Evolutionary conservation across 2,797 vertebrate genomes (phyloP), one percentile per base, ranked within the genome.

Genomic region (Centroberyx gerrardi): DNA sequence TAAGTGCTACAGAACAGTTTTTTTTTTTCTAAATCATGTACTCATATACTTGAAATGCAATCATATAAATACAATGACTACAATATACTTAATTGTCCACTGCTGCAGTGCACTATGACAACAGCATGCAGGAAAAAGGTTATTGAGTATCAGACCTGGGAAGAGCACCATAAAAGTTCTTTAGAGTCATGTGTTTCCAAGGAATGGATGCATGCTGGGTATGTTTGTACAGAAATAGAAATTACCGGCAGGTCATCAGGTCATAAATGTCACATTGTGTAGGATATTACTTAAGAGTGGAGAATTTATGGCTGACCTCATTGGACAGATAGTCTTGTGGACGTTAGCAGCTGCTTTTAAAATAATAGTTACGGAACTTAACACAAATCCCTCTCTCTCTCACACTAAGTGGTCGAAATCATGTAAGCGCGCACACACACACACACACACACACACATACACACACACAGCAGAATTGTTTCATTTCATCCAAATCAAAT

Each of bases 231-330:
- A 59, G 77, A 74, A 46, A 31, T 31, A 52, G 60, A 81, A 70
- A 63, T 78, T 54, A 63, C 52, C 40, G 8, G 9, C 15, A 54
- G 64, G 85, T 81, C 82, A 78, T 94, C 15, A 54, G 64, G 85
- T 81, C 82, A 78, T 94, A 93, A 93, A 94, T 70, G 69, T 80
- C 79, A 65, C 55, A 74, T 80, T 76, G 71, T 86, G 80, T 85
- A 67, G 62, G 74, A 83, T 86, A 77, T 85, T 83, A 75, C 70
- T 68, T 62, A 38, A 52, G 61, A 76, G 53, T 46, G 56, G 53
- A 80, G 52, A 61, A 88, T 94, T 92, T 94, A 94, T 83, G 86
- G 65, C 59, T 17, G 73, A 66, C 65, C 68, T 75, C 62, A 62
- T 63, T 55, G 75, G 61, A 65, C 42, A 68, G 27, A 82, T 76